phyloP scores from a whole-genome alignment of 2,797 vertebrate species.

The Rhabdomys pumilio region DNA sequence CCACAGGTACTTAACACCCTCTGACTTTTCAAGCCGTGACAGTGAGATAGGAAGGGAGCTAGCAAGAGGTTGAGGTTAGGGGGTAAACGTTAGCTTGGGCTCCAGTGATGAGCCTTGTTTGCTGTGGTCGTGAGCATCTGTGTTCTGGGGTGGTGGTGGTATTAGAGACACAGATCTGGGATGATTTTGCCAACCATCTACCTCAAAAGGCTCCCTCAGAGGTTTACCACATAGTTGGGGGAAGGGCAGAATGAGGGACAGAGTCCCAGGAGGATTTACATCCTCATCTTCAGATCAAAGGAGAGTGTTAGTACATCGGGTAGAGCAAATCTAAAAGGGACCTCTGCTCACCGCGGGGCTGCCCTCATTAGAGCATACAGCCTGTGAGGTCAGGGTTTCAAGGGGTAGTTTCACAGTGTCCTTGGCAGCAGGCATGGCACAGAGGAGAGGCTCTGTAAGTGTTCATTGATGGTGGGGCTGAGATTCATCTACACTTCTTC shows the following conservation, averaged over 20 bases:
- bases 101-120: not conserved
- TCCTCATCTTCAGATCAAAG: not conserved
- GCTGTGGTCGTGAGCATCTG: not conserved
- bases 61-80: not conserved
- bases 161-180: not conserved
- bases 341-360: not conserved
- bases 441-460: not conserved
- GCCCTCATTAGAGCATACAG: too few relatives aligned
- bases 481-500: not conserved
- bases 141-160: not conserved
- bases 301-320: not conserved
- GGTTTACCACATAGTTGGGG: not conserved
- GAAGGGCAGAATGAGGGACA: not conserved
- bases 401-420: not conserved
- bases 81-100: rapidly evolving
- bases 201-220: not conserved
- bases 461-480: not conserved
- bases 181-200: too few relatives aligned
- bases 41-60: not conserved
- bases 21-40: not conserved
- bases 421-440: not conserved
- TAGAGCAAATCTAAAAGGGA: not conserved
- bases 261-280: not conserved
- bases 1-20: not conserved
- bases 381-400: not conserved